Base-by-base conservation (phyloP, 2,888 invertebrate genomes). In the Thereva unica region DNA sequence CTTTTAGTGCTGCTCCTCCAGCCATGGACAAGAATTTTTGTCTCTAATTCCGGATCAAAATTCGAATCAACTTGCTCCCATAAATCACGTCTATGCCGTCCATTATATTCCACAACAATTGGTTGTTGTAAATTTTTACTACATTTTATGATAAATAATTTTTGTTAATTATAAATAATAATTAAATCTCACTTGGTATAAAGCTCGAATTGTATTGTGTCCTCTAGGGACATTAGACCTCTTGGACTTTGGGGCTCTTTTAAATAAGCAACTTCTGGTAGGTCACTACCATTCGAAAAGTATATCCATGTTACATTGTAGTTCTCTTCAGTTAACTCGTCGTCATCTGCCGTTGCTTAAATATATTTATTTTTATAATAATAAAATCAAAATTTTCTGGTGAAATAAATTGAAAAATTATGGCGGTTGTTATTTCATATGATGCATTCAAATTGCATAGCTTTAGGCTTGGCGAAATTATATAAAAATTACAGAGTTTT, bases 261-360 rank as follows among this genome's bases (percentile, higher is more conserved):
- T 55, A 81, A 71, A 71, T 78, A 80, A 3, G 78, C 78, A 53
- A 80, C 77, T 70, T 80, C 76, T 0, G 78, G 76, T 3, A 77
- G 74, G 4, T 80, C 82, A 69, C 78, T 75, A 0, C 81, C 80
- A 72, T 81, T 78, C 12, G 82, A 78, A 79, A 81, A 80, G 66
- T 80, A 81, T 54, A 81, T 77, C 80, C 80, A 81, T 5, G 81
- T 80, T 66, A 74, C 75, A 49, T 78, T 80, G 71, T 81, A 81
- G 64, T 80, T 77, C 67, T 79, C 77, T 66, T 80, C 78, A 42
- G 71, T 77, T 8, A 79, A 67, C 23, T 74, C 76, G 9, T 41
- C 50, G 9, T 61, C 50, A 12, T 41, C 23, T 34, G 56, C 56
- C 34, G 34, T n/a, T 56, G 56, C 23, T 4, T 56, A 34, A 34